Percentiles rank a stretch among this genome's conserved stretches.
Conservation (phyloP, 2,888 invertebrate species). For the Drosophila setosimentum region DNA sequence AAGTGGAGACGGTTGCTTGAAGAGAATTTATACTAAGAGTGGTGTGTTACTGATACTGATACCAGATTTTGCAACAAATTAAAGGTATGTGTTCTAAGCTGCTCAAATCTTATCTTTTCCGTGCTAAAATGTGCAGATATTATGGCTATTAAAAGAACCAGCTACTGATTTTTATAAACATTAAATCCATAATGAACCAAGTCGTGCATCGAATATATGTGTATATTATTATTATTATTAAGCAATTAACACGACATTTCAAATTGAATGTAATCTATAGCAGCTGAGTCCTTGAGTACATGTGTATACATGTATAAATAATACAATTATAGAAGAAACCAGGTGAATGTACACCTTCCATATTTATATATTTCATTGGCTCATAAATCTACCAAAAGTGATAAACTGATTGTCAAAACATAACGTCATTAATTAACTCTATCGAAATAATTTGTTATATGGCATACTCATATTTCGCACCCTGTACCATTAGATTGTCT, state of each 20-base stretch:
- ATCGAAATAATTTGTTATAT: constrained; percentile 15
- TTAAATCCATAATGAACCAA: not conserved
- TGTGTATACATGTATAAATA: not conserved
- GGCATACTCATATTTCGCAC: constrained; percentile 3
- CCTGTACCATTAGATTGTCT: not conserved
- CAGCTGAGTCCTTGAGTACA: not conserved
- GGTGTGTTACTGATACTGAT: constrained; percentile 47
- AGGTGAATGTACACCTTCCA: not conserved
- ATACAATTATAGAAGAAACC: not conserved
- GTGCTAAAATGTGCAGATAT: constrained; percentile 42
- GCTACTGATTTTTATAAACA: constrained; percentile 7
- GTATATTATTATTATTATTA: not conserved
- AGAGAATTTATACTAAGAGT: constrained; percentile 61
- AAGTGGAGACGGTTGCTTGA: constrained; percentile 49
- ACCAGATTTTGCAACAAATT: constrained; percentile 51
- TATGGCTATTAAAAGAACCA: constrained; percentile 18
- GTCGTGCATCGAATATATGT: not conserved
- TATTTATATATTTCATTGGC: not conserved
- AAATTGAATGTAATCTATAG: not conserved
- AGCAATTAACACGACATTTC: not conserved
- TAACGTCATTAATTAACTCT: constrained; percentile 13
- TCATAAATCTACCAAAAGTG: constrained; percentile 51
- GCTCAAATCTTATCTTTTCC: constrained; percentile 64
- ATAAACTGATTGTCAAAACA: constrained; percentile 33
- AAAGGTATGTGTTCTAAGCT: constrained; percentile 35